These are phyloP conservation scores for Periphyllus acericola DNA, from an alignment of 2,888 invertebrate species.

Conservation along the genomic window DNA sequence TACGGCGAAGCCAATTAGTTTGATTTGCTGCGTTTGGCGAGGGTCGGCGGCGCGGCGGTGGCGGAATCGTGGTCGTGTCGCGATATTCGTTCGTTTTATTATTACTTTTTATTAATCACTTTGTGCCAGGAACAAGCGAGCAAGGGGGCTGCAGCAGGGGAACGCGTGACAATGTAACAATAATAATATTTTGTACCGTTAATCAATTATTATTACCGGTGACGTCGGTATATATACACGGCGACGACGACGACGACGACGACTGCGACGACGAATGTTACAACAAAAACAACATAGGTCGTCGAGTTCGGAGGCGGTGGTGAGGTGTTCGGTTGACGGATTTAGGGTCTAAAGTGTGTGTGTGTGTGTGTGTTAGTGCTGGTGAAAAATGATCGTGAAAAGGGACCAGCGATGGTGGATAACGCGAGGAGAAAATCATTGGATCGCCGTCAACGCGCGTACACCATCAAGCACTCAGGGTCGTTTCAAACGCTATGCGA, in stretches of 20 bases:
- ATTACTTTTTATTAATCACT: conserved; percentile 30
- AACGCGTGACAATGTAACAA: not conserved
- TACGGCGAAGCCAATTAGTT: conserved; percentile 36
- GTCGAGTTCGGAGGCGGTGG: not conserved
- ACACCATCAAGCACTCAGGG: too few species aligned
- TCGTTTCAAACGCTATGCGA: too few species aligned
- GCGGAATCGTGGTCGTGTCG: not conserved
- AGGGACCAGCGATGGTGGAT: not conserved
- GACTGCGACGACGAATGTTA: not conserved
- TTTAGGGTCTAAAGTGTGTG: not conserved
- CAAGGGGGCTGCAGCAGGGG: not conserved
- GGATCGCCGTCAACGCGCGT: not conserved
- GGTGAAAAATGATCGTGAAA: not conserved
- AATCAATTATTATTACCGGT: conserved; percentile 20
- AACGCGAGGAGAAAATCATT: not conserved
- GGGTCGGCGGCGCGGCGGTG: not conserved
- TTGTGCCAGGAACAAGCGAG: conserved; percentile 4
- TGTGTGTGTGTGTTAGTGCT: not conserved
- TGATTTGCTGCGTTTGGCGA: not conserved
- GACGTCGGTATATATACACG: not conserved
- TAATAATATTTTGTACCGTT: conserved; percentile 15
- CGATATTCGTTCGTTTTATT: not conserved
- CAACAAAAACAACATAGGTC: not conserved
- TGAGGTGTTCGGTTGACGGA: not conserved
- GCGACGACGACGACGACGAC: not conserved